A percentile compares a stretch with the other conserved stretches of the same genome.
Conservation (phyloP, 2,888 invertebrate genomes). For the Caenorhabditis sp. region DNA sequence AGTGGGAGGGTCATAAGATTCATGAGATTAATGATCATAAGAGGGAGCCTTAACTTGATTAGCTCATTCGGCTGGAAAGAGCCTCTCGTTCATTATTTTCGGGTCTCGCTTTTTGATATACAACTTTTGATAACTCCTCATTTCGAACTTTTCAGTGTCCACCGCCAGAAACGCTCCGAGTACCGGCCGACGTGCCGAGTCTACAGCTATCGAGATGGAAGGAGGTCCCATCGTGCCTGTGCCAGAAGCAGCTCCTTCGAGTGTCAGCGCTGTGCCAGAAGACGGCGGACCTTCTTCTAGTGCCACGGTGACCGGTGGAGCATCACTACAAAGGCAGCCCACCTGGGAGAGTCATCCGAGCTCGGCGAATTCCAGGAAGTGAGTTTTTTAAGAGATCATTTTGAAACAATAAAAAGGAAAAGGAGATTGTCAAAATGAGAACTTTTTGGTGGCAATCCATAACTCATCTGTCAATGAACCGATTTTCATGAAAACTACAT, state of each 20-base stretch:
- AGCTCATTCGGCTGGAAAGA: not conserved
- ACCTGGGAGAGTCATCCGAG: constrained; percentile 14
- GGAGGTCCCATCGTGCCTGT: not conserved
- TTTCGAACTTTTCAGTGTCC: constrained; percentile 8
- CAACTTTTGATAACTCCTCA: not conserved
- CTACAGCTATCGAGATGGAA: constrained; percentile 61
- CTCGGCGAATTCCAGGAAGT: constrained; percentile 33
- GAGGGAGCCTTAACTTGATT: too few species aligned
- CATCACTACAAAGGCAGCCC: not conserved
- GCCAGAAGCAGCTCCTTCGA: not conserved
- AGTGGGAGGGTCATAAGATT: not conserved
- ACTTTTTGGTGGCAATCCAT: too few species aligned
- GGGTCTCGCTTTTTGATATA: too few species aligned
- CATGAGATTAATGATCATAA: too few species aligned
- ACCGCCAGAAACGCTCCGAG: constrained; percentile 32
- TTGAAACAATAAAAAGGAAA: too few species aligned
- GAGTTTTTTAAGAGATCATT: not conserved
- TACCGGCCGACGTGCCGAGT: constrained; percentile 22
- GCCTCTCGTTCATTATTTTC: too few species aligned
- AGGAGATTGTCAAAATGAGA: too few species aligned
- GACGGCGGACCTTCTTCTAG: constrained; percentile 4
- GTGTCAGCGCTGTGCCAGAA: not conserved
- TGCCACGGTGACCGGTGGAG: not conserved
- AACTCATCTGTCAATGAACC: too few species aligned
- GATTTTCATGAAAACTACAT: too few species aligned